phyloP scores from a whole-genome alignment of 2,888 invertebrate genomes.

The Erebia ligea region DNA sequence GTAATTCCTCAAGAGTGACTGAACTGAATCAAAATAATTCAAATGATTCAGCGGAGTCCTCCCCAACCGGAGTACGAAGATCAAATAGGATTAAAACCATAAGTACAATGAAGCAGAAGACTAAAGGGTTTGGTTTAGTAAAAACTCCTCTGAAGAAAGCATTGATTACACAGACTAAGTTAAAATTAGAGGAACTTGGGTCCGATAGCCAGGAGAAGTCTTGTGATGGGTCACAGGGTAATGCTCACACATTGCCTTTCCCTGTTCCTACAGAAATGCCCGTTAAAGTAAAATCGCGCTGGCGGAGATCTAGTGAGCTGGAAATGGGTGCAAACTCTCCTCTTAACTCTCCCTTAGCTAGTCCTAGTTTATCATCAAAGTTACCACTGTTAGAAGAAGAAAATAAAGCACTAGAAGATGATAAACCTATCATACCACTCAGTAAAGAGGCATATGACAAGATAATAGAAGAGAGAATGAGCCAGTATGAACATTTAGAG shows the following conservation, averaged over 20 bases:
- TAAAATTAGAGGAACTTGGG: slow-evolving; percentile 83
- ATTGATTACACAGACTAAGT: slow-evolving; percentile 76
- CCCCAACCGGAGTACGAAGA: slow-evolving; percentile 85
- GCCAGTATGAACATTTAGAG: slow-evolving; percentile 90
- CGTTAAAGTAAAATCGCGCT: slow-evolving; percentile 91
- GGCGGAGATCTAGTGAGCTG: slow-evolving; percentile 89
- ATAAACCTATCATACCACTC: slow-evolving; percentile 50
- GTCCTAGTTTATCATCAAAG: slow-evolving; percentile 65
- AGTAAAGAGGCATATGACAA: slow-evolving; percentile 74
- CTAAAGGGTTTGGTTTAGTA: slow-evolving; percentile 86
- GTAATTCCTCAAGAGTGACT: slow-evolving; percentile 69
- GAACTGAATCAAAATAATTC: slow-evolving; percentile 66
- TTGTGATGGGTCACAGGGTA: slow-evolving; percentile 52
- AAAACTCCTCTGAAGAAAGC: slow-evolving; percentile 80
- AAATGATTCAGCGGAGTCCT: slow-evolving; percentile 77
- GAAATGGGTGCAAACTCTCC: slow-evolving; percentile 84
- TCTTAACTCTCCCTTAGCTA: slow-evolving; percentile 67
- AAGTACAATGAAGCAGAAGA: slow-evolving; percentile 86
- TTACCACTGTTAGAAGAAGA: slow-evolving; percentile 57
- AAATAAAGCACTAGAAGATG: slow-evolving; percentile 51
- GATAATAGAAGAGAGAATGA: slow-evolving; percentile 83
- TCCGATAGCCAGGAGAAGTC: slow-evolving; percentile 79
- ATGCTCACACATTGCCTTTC: slow-evolving; percentile 69
- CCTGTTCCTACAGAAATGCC: slow-evolving; percentile 84
- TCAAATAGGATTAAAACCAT: slow-evolving; percentile 91